Evolutionary conservation across 2,797 vertebrate species (phyloP), one percentile per base, ranked within the genome.

Genomic region (Neosalanx taihuensis): DNA sequence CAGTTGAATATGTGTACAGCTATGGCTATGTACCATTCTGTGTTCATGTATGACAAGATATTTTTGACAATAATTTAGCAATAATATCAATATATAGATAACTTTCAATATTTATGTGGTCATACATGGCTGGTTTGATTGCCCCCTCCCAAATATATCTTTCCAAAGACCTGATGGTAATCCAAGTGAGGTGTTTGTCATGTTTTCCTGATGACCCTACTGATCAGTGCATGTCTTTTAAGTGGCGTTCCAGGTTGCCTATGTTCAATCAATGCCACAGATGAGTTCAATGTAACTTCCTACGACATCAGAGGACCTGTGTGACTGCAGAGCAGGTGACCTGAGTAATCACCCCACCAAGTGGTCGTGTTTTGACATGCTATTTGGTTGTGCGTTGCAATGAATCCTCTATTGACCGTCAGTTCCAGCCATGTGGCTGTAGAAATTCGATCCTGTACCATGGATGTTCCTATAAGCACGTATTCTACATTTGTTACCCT

Each of bases 401-500:
- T 67, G 23, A 26, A 29, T 65, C 37, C 20, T 26, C 20, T 65
- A 41, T 65, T 26, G 15, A 41, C 64, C 49, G n/a, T 20, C 37
- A 23, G 18, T 13, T 23, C 6, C n/a, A 29, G 58, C 20, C 58
- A 29, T 29, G 58, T 65, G 69, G 35, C 60, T 72, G 59, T 53
- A 70, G 68, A 70, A 68, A 74, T 66, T 72, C 62, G 58, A 82
- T 78, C 69, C 71, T 84, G 83, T 81, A 70, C 74, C 58, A 68
- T 78, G 73, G 70, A 81, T 72, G 72, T 76, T 75, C 87, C 74
- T 85, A n/a, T 56, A 83, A 81, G 86, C 88, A 88, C 87, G 86
- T 84, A 83, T 85, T 84, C 77, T 88, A 84, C 83, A 81, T 86
- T 86, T 83, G 78, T 88, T 87, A 85, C 87, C 76, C 84, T 85